Conservation (phyloP, 2,888 invertebrate genomes). For the Nebria brevicollis region DNA sequence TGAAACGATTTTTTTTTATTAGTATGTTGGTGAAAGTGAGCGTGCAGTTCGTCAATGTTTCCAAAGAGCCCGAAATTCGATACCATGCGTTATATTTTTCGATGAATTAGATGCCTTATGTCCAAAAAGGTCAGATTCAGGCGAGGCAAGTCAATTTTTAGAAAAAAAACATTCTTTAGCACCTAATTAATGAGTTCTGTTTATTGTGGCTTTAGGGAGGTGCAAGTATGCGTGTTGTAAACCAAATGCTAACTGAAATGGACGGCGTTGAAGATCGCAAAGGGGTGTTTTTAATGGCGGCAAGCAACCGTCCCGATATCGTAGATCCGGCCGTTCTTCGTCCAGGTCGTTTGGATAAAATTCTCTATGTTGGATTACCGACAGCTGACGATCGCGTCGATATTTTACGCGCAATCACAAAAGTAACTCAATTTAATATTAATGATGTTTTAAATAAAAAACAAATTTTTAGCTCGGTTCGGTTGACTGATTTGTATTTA, state of each 20-base stretch:
- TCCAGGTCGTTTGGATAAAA: slow-evolving; percentile 90
- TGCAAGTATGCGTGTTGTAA: slow-evolving; percentile 87
- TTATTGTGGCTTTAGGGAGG: slow-evolving; percentile 58
- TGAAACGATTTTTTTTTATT: too few species aligned
- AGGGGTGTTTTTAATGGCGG: slow-evolving; percentile 95
- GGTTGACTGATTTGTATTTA: too few species aligned
- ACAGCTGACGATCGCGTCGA: slow-evolving; percentile 81
- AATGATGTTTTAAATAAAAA: background rate
- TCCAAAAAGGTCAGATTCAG: slow-evolving; percentile 84
- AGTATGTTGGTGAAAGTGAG: slow-evolving; percentile 99
- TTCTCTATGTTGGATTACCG: slow-evolving; percentile 91
- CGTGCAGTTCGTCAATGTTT: slow-evolving; percentile 96
- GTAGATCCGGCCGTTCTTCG: slow-evolving; percentile 93
- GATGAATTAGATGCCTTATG: slow-evolving; percentile 98
- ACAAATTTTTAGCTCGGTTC: too few species aligned
- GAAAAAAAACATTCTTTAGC: background rate
- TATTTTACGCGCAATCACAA: slow-evolving; percentile 89
- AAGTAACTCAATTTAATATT: slow-evolving; percentile 65
- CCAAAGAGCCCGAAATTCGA: slow-evolving; percentile 91
- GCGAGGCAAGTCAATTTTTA: slow-evolving; percentile 64
- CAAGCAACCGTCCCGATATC: slow-evolving; percentile 96
- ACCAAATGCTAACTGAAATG: slow-evolving; percentile 98
- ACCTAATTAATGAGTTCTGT: slow-evolving; percentile 21
- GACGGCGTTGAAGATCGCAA: slow-evolving; percentile 93
- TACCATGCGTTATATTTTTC: slow-evolving; percentile 98